phyloP scores from a whole-genome alignment of 53 echinoderm and acorn worm species.

The Holothuria leucospilota region DNA sequence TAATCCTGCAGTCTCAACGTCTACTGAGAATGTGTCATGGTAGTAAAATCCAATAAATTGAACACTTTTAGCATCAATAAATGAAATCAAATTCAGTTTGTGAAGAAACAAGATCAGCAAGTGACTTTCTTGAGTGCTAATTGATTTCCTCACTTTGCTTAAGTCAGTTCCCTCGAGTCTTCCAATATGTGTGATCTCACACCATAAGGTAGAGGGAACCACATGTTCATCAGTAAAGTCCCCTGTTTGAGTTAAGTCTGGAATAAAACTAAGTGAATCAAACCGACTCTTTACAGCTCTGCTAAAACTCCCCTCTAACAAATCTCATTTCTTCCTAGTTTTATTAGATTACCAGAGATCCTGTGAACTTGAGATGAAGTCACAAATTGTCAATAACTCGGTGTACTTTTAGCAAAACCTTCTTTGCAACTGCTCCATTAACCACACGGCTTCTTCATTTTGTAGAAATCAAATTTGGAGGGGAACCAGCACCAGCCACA shows the following conservation, averaged over 20 bases:
- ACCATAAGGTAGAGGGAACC: conserved; percentile 16
- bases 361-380: conserved; percentile 36
- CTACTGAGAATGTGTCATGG: conserved; percentile 30
- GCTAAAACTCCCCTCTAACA: conserved; percentile 25
- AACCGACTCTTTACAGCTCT: conserved; percentile 35
- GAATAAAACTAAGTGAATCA: conserved; percentile 32
- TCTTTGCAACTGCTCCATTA: too few relatives aligned
- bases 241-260: not conserved
- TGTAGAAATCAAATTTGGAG: conserved; percentile 25
- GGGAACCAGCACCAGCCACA: not conserved
- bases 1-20: conserved; percentile 30
- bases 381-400: conserved; percentile 20
- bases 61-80: conserved; percentile 47
- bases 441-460: not conserved
- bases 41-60: conserved; percentile 27
- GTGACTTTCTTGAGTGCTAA: conserved; percentile 45
- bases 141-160: conserved; percentile 34
- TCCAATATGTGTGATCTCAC: conserved; percentile 31
- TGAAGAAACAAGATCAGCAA: conserved; percentile 48
- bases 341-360: conserved; percentile 45
- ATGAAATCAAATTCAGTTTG: conserved; percentile 30
- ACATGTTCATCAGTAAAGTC: conserved; percentile 23
- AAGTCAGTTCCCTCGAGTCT: conserved; percentile 25
- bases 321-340: conserved; percentile 38
- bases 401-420: conserved; percentile 6